Evolutionary conservation across 2,888 invertebrate species (phyloP).

Genomic region (Apotomis turbidana): DNA sequence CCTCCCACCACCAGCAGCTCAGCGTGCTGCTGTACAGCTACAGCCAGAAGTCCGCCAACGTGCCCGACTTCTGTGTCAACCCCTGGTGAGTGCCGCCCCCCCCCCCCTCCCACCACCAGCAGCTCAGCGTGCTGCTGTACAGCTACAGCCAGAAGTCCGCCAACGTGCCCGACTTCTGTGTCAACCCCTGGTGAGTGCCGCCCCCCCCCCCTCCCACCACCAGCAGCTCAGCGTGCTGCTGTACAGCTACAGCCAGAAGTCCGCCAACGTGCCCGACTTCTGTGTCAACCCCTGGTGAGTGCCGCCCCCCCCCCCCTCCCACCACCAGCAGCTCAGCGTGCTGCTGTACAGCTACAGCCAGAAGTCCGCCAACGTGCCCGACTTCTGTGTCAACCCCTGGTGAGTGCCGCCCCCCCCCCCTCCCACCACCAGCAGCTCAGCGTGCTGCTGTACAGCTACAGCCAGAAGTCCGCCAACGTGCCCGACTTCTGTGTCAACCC

Average conservation of each 20-base stretch:
- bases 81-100: neutral
- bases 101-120: constrained; percentile 90
- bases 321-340: neutral
- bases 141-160: constrained; percentile 90
- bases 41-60: neutral
- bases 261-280: constrained; percentile 1
- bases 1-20: neutral
- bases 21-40: neutral
- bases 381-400: neutral
- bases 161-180: constrained; percentile 94
- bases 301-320: neutral
- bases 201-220: neutral
- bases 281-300: neutral
- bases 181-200: constrained; percentile 64
- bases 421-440: neutral
- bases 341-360: neutral
- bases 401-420: neutral
- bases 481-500: neutral
- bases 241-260: neutral
- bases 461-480: neutral
- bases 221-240: neutral
- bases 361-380: neutral
- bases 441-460: neutral
- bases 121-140: constrained; percentile 94
- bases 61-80: neutral